These are phyloP conservation scores for Rhinoptilus africanus DNA, from an alignment of 2,113 vertebrate genomes.

Conservation along the genomic window DNA sequence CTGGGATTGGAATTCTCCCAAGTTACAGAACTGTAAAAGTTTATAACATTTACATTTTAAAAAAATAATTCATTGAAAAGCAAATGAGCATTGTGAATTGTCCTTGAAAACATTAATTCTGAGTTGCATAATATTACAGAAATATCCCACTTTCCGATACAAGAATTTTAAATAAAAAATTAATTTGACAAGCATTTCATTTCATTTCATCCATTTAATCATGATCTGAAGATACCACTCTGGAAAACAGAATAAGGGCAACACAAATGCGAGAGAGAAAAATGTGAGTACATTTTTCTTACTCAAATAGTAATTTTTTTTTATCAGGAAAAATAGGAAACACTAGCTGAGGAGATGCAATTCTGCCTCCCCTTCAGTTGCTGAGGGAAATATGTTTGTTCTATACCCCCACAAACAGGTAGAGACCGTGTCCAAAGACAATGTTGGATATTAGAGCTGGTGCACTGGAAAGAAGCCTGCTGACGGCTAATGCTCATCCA, in stretches of 20 bases:
- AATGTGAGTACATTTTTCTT: not conserved
- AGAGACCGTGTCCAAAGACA: not conserved
- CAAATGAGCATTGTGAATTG: not conserved
- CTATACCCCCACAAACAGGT: not conserved
- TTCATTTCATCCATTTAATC: not conserved
- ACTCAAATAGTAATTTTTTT: not conserved
- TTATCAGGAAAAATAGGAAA: not conserved
- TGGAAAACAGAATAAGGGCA: not conserved
- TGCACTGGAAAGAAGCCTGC: not conserved
- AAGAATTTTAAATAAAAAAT: not conserved
- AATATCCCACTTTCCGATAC: not conserved
- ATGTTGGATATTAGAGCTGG: fast-evolving
- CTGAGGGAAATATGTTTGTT: not conserved
- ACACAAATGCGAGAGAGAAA: not conserved
- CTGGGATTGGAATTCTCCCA: not conserved
- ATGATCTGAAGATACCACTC: not conserved
- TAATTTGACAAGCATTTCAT: not conserved
- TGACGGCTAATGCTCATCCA: not conserved
- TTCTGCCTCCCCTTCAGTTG: not conserved
- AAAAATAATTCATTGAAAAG: not conserved
- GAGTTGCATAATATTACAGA: not conserved
- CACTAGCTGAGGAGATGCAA: not conserved
- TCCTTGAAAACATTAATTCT: not conserved
- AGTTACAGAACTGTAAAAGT: not conserved
- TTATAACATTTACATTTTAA: not conserved